phyloP scores from a whole-genome alignment of 2,888 invertebrate genomes.

The Caradrina clavipalpis region DNA sequence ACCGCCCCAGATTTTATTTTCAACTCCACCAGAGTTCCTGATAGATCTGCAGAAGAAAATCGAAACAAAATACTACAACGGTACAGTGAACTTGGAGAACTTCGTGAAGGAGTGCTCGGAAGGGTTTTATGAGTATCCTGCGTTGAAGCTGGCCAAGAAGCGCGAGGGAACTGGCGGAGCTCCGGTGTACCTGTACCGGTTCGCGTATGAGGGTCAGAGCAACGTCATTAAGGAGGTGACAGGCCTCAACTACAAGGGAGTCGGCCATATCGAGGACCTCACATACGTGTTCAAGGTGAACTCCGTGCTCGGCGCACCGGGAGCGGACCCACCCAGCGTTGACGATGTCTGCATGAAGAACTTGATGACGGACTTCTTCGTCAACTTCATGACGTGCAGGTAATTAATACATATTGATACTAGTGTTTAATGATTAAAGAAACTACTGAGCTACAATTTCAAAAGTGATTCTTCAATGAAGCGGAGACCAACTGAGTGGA shows the following conservation, averaged over 20 bases:
- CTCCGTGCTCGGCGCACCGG: slow-evolving; percentile 66
- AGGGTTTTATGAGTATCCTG: slow-evolving; percentile 78
- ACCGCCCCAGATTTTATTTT: slow-evolving; percentile 71
- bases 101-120: slow-evolving; percentile 78
- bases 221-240: slow-evolving; percentile 84
- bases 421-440: not conserved
- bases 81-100: slow-evolving; percentile 69
- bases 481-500: too few relatives aligned
- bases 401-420: slow-evolving; percentile 62
- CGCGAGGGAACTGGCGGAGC: slow-evolving; percentile 72
- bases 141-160: slow-evolving; percentile 73
- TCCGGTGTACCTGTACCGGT: slow-evolving; percentile 89
- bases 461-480: too few relatives aligned
- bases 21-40: slow-evolving; percentile 58
- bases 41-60: slow-evolving; percentile 67
- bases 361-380: slow-evolving; percentile 77
- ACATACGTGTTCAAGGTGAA: slow-evolving; percentile 88
- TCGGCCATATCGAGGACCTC: slow-evolving; percentile 91
- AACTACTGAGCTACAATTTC: not conserved
- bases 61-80: slow-evolving; percentile 74
- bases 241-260: slow-evolving; percentile 84
- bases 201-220: slow-evolving; percentile 86
- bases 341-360: slow-evolving; percentile 73
- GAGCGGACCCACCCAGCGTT: slow-evolving; percentile 56
- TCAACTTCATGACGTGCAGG: slow-evolving; percentile 79